phyloP scores from a whole-genome alignment of 2,797 vertebrate genomes.

The Melanogrammus aeglefinus region DNA sequence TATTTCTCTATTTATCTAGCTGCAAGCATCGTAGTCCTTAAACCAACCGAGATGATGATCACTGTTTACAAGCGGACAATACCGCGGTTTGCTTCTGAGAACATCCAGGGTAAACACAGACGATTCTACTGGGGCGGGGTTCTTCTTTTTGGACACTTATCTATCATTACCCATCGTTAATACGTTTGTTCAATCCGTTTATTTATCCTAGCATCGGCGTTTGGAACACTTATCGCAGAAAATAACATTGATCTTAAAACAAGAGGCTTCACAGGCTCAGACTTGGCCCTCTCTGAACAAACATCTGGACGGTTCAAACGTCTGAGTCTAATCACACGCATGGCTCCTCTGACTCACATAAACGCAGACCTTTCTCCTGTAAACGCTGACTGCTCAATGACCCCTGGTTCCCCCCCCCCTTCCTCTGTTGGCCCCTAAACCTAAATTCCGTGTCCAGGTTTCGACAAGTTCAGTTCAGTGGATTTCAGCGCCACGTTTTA shows the following conservation, averaged over 20 bases:
- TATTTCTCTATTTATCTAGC: background rate
- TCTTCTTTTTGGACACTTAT: background rate
- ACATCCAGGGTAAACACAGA: background rate
- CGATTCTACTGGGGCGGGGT: background rate
- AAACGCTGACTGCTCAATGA: background rate
- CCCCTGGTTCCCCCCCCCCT: background rate
- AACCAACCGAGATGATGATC: background rate
- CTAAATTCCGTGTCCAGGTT: conserved; percentile 71
- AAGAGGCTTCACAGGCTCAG: background rate
- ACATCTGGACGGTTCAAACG: background rate
- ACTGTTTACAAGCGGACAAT: background rate
- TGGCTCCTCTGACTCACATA: background rate
- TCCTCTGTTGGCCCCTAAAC: background rate
- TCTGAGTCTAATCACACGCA: background rate
- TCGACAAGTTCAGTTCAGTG: conserved; percentile 86
- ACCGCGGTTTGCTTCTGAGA: background rate
- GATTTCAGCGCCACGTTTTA: conserved; percentile 98
- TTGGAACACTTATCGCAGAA: background rate
- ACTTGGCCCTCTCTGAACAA: background rate
- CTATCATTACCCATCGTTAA: background rate
- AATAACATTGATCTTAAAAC: background rate
- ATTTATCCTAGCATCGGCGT: background rate
- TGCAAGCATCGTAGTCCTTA: background rate
- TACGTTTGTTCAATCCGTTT: background rate
- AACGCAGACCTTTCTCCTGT: background rate